Conservation (phyloP, 2,888 invertebrate species). For the Cordilura impudica region DNA sequence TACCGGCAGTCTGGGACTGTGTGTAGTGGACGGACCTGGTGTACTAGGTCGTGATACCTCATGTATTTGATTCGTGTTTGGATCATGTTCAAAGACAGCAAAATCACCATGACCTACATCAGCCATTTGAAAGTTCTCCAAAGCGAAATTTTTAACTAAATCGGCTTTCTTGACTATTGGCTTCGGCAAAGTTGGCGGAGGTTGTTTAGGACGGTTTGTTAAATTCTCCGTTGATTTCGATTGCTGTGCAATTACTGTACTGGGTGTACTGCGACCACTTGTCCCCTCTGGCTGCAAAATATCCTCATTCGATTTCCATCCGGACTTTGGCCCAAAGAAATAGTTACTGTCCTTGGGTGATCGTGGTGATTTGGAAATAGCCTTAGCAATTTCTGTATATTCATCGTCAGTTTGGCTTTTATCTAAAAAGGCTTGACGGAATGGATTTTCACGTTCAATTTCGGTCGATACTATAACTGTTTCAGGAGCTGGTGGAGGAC, state of each 20-base stretch:
- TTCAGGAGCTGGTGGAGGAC: conserved; percentile 67
- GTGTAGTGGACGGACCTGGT: conserved; percentile 34
- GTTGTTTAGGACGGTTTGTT: conserved; percentile 62
- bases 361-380: conserved; percentile 71
- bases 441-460: conserved; percentile 77
- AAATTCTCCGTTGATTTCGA: conserved; percentile 72
- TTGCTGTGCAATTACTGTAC: conserved; percentile 66
- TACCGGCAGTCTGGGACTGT: conserved; percentile 67
- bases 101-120: conserved; percentile 77
- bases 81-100: conserved; percentile 76
- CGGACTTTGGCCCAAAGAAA: conserved; percentile 69
- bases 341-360: conserved; percentile 69
- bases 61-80: conserved; percentile 75
- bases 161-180: conserved; percentile 76
- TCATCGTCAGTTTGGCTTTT: conserved; percentile 70
- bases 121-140: conserved; percentile 74
- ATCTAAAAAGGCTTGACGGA: conserved; percentile 73
- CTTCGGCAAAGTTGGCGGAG: conserved; percentile 73
- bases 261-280: conserved; percentile 67
- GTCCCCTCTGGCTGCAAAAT: conserved; percentile 68
- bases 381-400: conserved; percentile 75
- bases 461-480: conserved; percentile 67
- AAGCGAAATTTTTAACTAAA: conserved; percentile 73
- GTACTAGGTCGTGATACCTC: conserved; percentile 66
- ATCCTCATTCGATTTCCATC: conserved; percentile 74